Evolutionary conservation across 2,888 invertebrate genomes (phyloP), one percentile per base, ranked within the genome.

Genomic region (Brassicogethes aeneus): DNA sequence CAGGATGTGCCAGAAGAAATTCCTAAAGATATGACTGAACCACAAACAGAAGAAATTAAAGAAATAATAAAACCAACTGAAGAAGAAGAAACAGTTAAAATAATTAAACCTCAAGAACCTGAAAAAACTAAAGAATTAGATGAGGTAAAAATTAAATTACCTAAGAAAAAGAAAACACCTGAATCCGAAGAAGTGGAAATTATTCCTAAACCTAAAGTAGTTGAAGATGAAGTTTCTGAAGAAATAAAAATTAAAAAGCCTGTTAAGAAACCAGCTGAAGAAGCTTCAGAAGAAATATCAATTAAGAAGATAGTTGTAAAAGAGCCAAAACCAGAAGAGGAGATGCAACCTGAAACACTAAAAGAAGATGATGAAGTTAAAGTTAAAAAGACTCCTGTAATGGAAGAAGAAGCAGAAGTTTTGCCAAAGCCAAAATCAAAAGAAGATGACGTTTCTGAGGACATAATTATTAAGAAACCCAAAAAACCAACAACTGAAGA

Each of bases 341-440:
- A 40, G 17, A 40, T 43, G 40, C 14, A 7, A 17, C 10, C 17
- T 15, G 16, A 32, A 36, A 39, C 38, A 41, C 40, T 44, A 35
- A 40, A 42, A 33, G 37, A 36, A 34, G 63, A 57, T 13, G 53
- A 61, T 2, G 71, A 72, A 23, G 61, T 77, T 1, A 67, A 65
- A 23, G 60, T 77, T 3, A 77, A 74, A 55, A 75, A 74, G 55
- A 64, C 70, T 36, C 73, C 74, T 1, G 54, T 65, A 37, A 37
- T 60, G 55, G 31, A 51, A 67, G 57, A 67, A 69, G 44, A 42
- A 50, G 46, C 55, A 44, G 55, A 65, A 52, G 41, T 66, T 42
- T 55, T 70, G 42, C 48, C 75, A 17, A 56, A 54, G 42, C 40
- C 55, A 17, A 57, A 60, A 3, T 50, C 43, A 32, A 46, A 50